Evolutionary conservation across 2,113 vertebrate genomes (phyloP).

Genomic region (Gobiocypris rarus): DNA sequence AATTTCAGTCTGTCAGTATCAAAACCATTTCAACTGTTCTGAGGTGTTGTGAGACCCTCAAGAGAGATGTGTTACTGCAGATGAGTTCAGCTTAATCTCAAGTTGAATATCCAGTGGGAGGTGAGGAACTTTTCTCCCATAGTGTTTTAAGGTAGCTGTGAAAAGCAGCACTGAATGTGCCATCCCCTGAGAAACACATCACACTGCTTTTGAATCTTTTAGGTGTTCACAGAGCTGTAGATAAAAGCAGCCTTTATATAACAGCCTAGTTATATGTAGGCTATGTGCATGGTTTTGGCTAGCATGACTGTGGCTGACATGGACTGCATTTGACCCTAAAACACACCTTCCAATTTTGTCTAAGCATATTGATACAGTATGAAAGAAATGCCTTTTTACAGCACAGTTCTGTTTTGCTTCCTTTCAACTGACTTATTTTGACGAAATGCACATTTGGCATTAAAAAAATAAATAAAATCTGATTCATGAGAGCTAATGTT

Average conservation of each 20-base stretch:
- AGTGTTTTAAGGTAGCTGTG: conserved; percentile 30
- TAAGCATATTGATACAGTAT: background rate
- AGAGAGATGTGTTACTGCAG: conserved; percentile 17
- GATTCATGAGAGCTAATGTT: background rate
- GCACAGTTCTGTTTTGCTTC: background rate
- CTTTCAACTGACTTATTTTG: background rate
- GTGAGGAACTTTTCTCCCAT: conserved; percentile 6
- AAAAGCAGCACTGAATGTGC: conserved; percentile 5
- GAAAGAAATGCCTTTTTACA: background rate
- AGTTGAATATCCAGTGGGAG: conserved; percentile 35
- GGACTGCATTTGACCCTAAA: background rate
- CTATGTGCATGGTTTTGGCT: background rate
- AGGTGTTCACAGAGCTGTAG: conserved; percentile 33
- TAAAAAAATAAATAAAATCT: background rate
- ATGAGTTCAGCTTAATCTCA: conserved; percentile 22
- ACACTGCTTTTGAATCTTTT: conserved; percentile 5
- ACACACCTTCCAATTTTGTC: background rate
- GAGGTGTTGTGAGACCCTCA: conserved; percentile 9
- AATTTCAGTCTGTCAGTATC: conserved; percentile 34
- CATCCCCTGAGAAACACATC: conserved; percentile 3
- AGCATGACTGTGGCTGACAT: background rate
- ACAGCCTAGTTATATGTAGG: background rate
- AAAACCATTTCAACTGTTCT: conserved; percentile 23
- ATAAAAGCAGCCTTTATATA: background rate
- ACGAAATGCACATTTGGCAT: background rate